Percentiles rank a stretch among this genome's conserved stretches.
These are phyloP conservation scores for Daboia siamensis DNA, from an alignment of 2,113 vertebrate genomes.

Conservation along the genomic window DNA sequence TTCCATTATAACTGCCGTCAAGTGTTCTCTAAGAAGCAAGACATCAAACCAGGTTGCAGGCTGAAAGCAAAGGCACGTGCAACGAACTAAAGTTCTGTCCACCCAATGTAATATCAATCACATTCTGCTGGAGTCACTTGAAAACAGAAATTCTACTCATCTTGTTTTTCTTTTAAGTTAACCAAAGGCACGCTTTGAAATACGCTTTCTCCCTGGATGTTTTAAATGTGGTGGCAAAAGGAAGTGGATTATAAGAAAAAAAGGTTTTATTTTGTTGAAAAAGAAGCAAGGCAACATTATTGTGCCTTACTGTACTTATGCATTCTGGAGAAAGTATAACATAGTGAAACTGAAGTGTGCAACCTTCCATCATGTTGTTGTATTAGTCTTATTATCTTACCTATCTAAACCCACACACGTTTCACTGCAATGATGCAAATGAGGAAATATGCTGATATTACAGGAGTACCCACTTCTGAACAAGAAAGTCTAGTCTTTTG, in stretches of 20 bases:
- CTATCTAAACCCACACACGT: background rate
- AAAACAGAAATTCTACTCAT: constrained; percentile 28
- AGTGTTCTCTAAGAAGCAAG: constrained; percentile 66
- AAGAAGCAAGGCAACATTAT: constrained; percentile 19
- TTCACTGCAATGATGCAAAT: background rate
- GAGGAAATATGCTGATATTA: background rate
- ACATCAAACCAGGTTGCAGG: constrained; percentile 54
- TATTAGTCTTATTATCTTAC: background rate
- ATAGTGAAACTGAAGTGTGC: background rate
- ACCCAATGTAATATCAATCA: background rate
- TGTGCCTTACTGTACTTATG: background rate
- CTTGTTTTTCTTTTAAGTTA: background rate
- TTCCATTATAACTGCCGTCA: constrained; percentile 71
- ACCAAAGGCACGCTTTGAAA: constrained; percentile 15
- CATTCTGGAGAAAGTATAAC: background rate
- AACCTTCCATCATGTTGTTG: background rate
- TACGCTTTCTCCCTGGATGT: background rate
- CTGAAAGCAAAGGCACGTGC: constrained; percentile 44
- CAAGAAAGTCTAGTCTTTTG: background rate
- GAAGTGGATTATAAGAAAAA: constrained; percentile 53
- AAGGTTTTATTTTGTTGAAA: constrained; percentile 31
- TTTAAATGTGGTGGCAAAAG: constrained; percentile 17
- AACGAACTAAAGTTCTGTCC: constrained; percentile 22
- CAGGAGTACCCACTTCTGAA: background rate
- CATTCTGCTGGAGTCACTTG: background rate